Conservation (phyloP, 2,797 vertebrate species). For the Balearica regulorum region DNA sequence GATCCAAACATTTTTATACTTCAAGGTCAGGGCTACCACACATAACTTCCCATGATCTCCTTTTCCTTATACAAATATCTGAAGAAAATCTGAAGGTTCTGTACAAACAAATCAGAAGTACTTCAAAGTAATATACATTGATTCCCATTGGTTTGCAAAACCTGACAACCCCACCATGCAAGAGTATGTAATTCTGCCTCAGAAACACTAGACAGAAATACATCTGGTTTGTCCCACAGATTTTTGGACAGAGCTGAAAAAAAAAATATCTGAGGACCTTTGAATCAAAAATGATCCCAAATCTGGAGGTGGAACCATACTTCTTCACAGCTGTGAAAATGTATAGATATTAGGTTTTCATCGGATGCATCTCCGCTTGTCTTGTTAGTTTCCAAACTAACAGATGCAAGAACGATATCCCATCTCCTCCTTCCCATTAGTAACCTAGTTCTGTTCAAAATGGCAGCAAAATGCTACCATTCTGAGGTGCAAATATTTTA, state of each 20-base stretch:
- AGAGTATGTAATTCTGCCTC: not conserved
- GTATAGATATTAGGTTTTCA: not conserved
- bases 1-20: not conserved
- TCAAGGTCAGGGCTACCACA: not conserved
- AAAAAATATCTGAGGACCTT: not conserved
- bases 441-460: not conserved
- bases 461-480: not conserved
- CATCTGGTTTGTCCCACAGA: not conserved
- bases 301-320: not conserved
- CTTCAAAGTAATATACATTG: not conserved
- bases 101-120: not conserved
- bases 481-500: not conserved
- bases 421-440: not conserved
- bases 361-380: not conserved
- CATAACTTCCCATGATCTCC: not conserved
- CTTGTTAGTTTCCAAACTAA: not conserved
- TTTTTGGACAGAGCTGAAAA: not conserved
- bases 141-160: not conserved
- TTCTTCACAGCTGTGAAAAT: not conserved
- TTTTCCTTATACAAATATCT: not conserved
- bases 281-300: not conserved
- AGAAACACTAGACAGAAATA: not conserved
- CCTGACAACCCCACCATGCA: not conserved
- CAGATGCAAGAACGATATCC: not conserved
- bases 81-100: not conserved